phyloP scores from a whole-genome alignment of 2,113 vertebrate genomes.

The Xenus cinereus region DNA sequence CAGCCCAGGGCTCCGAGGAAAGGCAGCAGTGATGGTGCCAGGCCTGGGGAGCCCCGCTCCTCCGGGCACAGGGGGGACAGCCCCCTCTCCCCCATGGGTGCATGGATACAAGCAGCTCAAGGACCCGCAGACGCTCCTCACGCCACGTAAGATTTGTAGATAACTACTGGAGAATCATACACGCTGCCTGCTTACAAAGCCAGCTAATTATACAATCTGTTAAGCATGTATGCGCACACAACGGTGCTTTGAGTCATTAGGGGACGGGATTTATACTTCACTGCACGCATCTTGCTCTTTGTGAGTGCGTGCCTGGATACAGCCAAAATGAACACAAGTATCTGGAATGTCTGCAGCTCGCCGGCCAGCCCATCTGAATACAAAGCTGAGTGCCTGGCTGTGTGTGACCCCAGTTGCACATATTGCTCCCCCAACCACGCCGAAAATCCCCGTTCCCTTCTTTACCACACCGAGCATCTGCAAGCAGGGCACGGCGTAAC shows the following conservation, averaged over 20 bases:
- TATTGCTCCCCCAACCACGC: not conserved
- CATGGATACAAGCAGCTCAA: not conserved
- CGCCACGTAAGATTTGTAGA: not conserved
- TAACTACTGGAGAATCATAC: not conserved
- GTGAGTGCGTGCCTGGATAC: conserved; percentile 63
- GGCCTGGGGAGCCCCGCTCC: not conserved
- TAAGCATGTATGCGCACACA: conserved; percentile 48
- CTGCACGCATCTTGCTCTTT: conserved; percentile 65
- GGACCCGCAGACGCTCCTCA: not conserved
- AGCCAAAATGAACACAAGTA: conserved; percentile 54
- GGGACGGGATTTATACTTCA: conserved; percentile 65
- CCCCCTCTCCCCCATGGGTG: not conserved
- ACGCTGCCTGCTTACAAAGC: conserved; percentile 27
- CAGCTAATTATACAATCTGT: conserved; percentile 65
- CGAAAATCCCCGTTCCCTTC: not conserved
- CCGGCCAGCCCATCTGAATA: conserved; percentile 40
- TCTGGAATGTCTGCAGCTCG: conserved; percentile 60
- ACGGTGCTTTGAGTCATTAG: conserved; percentile 46
- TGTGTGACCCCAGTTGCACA: not conserved
- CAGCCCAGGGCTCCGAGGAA: not conserved
- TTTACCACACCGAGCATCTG: not conserved
- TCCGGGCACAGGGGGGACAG: not conserved
- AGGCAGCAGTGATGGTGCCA: not conserved
- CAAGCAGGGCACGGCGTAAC: not conserved
- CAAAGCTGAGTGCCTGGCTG: conserved; percentile 44